Percentiles rank a stretch among this genome's conserved stretches.
Conservation (phyloP, 2,797 vertebrate species). For the Yasuhikotakia modesta region DNA sequence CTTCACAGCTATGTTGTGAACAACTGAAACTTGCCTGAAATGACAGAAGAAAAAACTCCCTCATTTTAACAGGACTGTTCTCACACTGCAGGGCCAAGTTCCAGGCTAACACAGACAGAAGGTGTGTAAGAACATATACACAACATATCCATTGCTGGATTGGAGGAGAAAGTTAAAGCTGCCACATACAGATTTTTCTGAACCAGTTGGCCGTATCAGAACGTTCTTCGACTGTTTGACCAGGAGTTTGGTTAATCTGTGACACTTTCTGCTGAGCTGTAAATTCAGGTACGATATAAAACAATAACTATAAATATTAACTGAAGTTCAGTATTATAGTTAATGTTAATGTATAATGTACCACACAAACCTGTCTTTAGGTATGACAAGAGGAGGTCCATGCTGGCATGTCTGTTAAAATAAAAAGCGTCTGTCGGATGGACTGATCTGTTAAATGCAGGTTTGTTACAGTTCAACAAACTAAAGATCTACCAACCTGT, state of each 20-base stretch:
- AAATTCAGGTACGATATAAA: slow-evolving; percentile 30
- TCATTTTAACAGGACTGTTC: slow-evolving; percentile 80
- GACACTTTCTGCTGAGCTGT: slow-evolving; percentile 81
- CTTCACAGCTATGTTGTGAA: neutral
- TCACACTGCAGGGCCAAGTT: slow-evolving; percentile 86
- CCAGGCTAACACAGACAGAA: slow-evolving; percentile 82
- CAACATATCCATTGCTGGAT: neutral
- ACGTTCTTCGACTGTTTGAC: slow-evolving; percentile 64
- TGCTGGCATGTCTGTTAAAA: slow-evolving; percentile 61
- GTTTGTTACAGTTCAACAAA: neutral
- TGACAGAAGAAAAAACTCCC: slow-evolving; percentile 88
- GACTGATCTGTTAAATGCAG: neutral
- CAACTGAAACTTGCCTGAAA: slow-evolving; percentile 81
- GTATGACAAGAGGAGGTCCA: slow-evolving; percentile 74
- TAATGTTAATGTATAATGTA: neutral
- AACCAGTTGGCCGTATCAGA: slow-evolving; percentile 87
- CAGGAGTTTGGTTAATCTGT: slow-evolving; percentile 60
- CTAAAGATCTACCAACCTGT: no score
- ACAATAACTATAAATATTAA: slow-evolving; percentile 46
- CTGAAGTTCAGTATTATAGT: neutral
- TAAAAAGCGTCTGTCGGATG: neutral
- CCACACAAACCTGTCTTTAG: slow-evolving; percentile 73
- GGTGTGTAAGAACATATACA: slow-evolving; percentile 23
- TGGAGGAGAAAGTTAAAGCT: slow-evolving; percentile 17
- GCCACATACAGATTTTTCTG: slow-evolving; percentile 85